Base-by-base conservation (phyloP, 2,113 vertebrate species). In the Ia io region DNA sequence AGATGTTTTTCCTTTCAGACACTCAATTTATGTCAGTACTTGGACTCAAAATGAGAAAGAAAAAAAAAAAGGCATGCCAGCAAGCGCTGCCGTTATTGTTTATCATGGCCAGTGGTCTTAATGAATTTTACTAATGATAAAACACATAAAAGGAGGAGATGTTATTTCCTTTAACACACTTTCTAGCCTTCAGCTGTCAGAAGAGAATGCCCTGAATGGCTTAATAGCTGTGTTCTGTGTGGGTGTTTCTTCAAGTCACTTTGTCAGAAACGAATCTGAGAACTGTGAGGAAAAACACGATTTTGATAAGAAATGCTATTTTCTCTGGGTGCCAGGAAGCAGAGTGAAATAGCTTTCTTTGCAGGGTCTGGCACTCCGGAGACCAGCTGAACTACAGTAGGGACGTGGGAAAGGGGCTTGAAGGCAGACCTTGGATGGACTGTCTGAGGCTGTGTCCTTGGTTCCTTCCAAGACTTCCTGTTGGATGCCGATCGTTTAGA, bases 61-160 rank as follows among this genome's bases (percentile, higher is more conserved):
- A 6, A 13, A 51, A 49, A 53, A 23, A 69, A 23, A 63, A 47
- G 32, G 13, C 32, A 35, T 1, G 32, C 73, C n/a, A 51, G 28
- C 14, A 77, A 53, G 25, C 11, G 25, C 16, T 92, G 32, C 63
- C 8, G 73, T 74, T 77, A 53, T 16, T 86, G 9, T 49, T 85
- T 63, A 59, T 51, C 40, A 9, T 42, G 17, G 78, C 59, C 94
- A 77, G 20, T 18, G 47, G 25, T 37, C 76, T 30, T 87, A 84
- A 77, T 49, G 76, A 56, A 47, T 67, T 79, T 89, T 42, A 89
- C 30, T 90, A 42, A 42, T 42, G 37, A 56, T 51, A 89, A 91
- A 84, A 61, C 32, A 28, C 28, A n/a, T 18, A 59, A 84, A 42
- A 71, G 35, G 23, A 42, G 74, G 28, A 71, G 51, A 35, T 49